Evolutionary conservation across 2,888 invertebrate species (phyloP).

Genomic region (Melieria picta): DNA sequence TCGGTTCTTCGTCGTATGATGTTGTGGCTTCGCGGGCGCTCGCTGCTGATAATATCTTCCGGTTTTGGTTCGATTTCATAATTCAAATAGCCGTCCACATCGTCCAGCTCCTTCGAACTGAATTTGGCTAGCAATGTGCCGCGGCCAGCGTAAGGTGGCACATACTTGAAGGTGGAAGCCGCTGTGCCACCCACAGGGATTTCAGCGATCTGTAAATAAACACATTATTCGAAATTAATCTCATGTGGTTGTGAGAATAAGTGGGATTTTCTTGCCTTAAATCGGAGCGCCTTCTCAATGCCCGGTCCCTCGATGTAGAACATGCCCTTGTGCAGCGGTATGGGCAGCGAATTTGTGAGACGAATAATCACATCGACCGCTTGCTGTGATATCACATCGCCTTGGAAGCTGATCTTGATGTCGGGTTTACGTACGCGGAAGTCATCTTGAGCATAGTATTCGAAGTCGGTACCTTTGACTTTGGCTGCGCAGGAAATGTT

Average conservation of each 20-base stretch:
- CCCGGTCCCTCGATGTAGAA: constrained; percentile 88
- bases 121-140: constrained; percentile 89
- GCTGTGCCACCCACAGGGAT: constrained; percentile 75
- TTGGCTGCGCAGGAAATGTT: constrained; percentile 83
- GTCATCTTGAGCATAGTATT: constrained; percentile 90
- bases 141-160: constrained; percentile 81
- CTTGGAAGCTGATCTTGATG: constrained; percentile 77
- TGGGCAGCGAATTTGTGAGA: constrained; percentile 84
- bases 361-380: constrained; percentile 73
- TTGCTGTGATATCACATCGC: constrained; percentile 67
- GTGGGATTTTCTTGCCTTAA: constrained; percentile 69
- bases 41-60: constrained; percentile 60
- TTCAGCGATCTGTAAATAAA: constrained; percentile 57
- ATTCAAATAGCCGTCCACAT: constrained; percentile 88
- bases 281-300: constrained; percentile 76
- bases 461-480: constrained; percentile 83
- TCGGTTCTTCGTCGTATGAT: constrained; percentile 60
- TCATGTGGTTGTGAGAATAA: background rate
- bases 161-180: constrained; percentile 78
- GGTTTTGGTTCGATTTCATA: constrained; percentile 73
- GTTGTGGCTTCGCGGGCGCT: constrained; percentile 51
- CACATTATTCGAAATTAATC: background rate
- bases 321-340: constrained; percentile 78
- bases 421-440: constrained; percentile 90
- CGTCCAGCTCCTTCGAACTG: constrained; percentile 85